Evolutionary conservation across 2,888 invertebrate species (phyloP).

Genomic region (Habroteleia sp.): DNA sequence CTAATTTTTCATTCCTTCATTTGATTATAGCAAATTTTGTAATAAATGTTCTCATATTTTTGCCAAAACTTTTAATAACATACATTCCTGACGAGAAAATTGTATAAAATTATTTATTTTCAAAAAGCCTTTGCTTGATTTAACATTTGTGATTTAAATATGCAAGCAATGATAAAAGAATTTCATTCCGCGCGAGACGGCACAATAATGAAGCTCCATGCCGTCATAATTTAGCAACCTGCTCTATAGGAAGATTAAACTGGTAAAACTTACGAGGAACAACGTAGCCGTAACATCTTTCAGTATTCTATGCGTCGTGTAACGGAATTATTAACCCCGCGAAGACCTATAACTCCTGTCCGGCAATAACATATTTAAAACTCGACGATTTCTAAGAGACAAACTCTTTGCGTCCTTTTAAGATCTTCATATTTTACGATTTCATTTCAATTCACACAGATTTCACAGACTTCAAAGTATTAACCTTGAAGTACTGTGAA

Average conservation of each 20-base stretch:
- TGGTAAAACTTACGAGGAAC: slow-evolving; percentile 36
- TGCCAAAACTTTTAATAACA: no score
- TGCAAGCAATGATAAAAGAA: slow-evolving; percentile 32
- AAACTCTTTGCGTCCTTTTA: slow-evolving; percentile 12
- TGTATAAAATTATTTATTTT: no score
- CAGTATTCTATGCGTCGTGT: slow-evolving; percentile 61
- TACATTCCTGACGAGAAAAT: no score
- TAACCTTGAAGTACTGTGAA: no score
- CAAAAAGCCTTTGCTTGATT: no score
- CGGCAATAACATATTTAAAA: slow-evolving; percentile 31
- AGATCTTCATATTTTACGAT: slow-evolving; percentile 7
- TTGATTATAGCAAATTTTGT: no score
- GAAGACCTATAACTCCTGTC: slow-evolving; percentile 74
- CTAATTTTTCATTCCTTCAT: no score
- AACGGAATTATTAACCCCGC: slow-evolving; percentile 75
- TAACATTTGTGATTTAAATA: no score
- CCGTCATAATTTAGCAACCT: slow-evolving; percentile 43
- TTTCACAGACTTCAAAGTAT: no score
- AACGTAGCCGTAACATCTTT: slow-evolving; percentile 29
- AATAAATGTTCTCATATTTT: no score
- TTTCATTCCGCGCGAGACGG: slow-evolving; percentile 3
- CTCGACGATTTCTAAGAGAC: slow-evolving; percentile 13
- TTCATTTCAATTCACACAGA: slow-evolving; percentile 14
- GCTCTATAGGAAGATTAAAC: slow-evolving; percentile 37
- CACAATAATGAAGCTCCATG: slow-evolving; percentile 37